Conservation (phyloP, 2,888 invertebrate species). For the Dasypolia templi region DNA sequence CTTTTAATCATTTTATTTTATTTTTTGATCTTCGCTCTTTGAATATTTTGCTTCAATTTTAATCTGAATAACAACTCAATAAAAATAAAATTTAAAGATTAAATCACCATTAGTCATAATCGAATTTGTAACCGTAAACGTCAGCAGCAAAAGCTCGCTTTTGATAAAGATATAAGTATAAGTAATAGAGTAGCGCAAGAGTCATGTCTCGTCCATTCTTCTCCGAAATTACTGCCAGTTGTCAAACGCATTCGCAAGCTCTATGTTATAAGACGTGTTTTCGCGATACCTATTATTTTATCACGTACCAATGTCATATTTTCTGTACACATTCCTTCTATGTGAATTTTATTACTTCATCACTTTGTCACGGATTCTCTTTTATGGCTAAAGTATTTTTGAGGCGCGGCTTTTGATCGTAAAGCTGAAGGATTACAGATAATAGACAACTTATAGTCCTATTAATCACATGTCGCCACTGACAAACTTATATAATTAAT, state of each 20-base stretch:
- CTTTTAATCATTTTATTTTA: background rate
- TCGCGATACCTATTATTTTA: constrained; percentile 80
- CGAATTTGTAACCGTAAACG: constrained; percentile 25
- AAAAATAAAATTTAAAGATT: constrained; percentile 4
- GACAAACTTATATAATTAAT: constrained; percentile 30
- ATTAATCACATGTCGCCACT: constrained; percentile 47
- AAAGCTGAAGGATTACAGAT: constrained; percentile 55
- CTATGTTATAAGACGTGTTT: constrained; percentile 77
- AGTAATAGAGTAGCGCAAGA: constrained; percentile 57
- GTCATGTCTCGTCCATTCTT: constrained; percentile 81
- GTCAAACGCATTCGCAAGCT: constrained; percentile 80
- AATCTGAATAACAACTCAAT: background rate
- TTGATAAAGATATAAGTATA: constrained; percentile 58
- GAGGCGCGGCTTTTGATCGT: constrained; percentile 43
- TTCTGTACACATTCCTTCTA: constrained; percentile 70
- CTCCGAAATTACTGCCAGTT: constrained; percentile 79
- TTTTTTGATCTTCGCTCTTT: background rate
- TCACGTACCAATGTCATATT: constrained; percentile 82
- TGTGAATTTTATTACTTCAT: constrained; percentile 72
- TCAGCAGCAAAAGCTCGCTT: constrained; percentile 41
- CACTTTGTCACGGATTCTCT: constrained; percentile 66
- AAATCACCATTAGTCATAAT: constrained; percentile 22
- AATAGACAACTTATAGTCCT: constrained; percentile 43
- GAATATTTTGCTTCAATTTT: constrained; percentile 5
- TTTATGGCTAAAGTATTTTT: constrained; percentile 55